Percentiles rank a stretch among this genome's conserved stretches.
Conservation (phyloP, 1,140 invertebrate species). For the Acromyrmex charruanus region DNA sequence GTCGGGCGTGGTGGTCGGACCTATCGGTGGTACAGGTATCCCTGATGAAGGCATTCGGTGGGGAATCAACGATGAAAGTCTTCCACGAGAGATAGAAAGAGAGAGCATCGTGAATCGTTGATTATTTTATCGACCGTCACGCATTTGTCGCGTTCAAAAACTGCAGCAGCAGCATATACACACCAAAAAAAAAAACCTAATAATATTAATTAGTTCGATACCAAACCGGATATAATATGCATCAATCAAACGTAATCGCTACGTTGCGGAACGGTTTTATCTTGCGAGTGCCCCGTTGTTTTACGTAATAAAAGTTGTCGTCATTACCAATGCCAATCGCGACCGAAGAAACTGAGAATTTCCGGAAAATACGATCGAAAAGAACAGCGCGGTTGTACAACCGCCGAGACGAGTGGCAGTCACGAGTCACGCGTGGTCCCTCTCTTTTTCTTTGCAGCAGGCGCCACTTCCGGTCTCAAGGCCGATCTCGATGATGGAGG, state of each 20-base stretch:
- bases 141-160: conserved; percentile 19
- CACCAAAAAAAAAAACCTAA: background rate
- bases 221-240: background rate
- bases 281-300: background rate
- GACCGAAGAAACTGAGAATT: conserved; percentile 39
- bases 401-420: conserved; percentile 13
- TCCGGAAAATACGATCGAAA: conserved; percentile 18
- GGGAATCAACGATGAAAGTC: conserved; percentile 68
- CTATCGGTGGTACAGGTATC: conserved; percentile 84
- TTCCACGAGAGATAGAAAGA: conserved; percentile 28
- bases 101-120: conserved; percentile 10
- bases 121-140: conserved; percentile 31
- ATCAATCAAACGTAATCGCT: background rate
- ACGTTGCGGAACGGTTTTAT: conserved; percentile 13
- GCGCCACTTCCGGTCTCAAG: conserved; percentile 75
- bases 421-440: conserved; percentile 30
- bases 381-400: background rate
- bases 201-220: conserved; percentile 1
- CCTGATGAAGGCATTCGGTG: conserved; percentile 75
- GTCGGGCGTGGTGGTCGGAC: conserved; percentile 82
- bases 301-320: conserved; percentile 22
- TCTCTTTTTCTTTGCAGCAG: conserved; percentile 54
- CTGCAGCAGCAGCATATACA: background rate
- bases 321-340: conserved; percentile 41
- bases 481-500: conserved; percentile 78